Base-by-base conservation (phyloP, 2,797 vertebrate genomes). In the Tokudaia muenninki region DNA sequence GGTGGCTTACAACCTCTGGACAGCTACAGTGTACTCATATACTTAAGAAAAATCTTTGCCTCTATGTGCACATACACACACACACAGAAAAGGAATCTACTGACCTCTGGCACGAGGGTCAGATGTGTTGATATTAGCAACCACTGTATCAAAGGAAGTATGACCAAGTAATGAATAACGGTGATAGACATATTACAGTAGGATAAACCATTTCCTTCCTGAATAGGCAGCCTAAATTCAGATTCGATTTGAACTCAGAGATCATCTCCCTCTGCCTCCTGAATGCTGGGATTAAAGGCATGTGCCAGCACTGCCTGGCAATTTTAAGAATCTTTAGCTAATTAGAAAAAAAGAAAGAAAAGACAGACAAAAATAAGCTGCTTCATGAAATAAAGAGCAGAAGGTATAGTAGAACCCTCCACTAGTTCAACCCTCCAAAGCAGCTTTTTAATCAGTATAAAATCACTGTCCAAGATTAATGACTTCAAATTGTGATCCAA, bases 311-410 rank as follows among this genome's bases (percentile, higher is more conserved):
- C 11, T 65, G 63, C 63, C 29, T 65, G 63, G 63, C 63, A 96
- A 50, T 92, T 90, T 87, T 41, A 84, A 90, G 22, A 47, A 83
- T 78, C 90, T 74, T 74, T 84, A 94, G 77, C 55, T 91, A 47
- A 47, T 78, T 78, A 31, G 16, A 50, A 78, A 78, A 31, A 77
- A 7, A 37, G 3, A 37, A 37, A 65, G 3, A 12, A n/a, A 72
- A 81, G 80, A 92, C 10, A 94, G 14, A 82, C 22, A 61, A 92
- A 74, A 41, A 90, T 37, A 90, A 93, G 34, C 41, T 86, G 65
- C 24, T 75, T 65, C 77, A 34, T 83, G 14, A 94, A 87, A 50
- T 50, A 31, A 65, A 95, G 31, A 67, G 47, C 2, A 11, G 34
- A 22, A 65, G 9, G 34, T 93, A 77, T 3, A 92, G 9, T 2